These are phyloP conservation scores for Tupaia tana DNA, from an alignment of 2,113 vertebrate species.

Conservation along the genomic window DNA sequence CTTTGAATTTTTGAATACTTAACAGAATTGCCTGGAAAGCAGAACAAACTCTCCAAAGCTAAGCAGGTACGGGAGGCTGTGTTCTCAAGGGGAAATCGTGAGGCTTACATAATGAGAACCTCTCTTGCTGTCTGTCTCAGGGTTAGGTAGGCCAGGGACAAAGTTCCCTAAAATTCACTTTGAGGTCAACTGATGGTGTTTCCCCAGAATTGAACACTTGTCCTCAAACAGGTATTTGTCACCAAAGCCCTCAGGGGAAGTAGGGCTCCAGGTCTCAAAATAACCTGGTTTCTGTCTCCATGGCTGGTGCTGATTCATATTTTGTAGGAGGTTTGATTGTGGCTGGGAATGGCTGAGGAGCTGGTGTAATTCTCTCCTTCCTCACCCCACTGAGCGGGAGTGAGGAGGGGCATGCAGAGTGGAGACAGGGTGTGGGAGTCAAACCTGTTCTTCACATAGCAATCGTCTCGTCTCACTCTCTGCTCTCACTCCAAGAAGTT, in stretches of 20 bases:
- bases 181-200: background rate
- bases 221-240: constrained; percentile 13
- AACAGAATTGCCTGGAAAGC: background rate
- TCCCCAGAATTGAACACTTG: constrained; percentile 16
- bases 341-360: constrained; percentile 59
- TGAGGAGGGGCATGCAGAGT: constrained; percentile 44
- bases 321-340: constrained; percentile 70
- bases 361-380: constrained; percentile 64
- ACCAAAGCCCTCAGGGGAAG: constrained; percentile 1
- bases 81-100: background rate
- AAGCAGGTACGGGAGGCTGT: background rate
- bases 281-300: constrained; percentile 65
- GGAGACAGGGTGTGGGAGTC: constrained; percentile 80
- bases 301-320: constrained; percentile 71
- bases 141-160: background rate
- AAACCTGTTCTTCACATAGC: constrained; percentile 81
- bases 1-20: constrained; percentile 5
- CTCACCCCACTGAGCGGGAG: constrained; percentile 54
- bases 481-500: constrained; percentile 74
- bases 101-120: background rate
- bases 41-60: background rate
- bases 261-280: constrained; percentile 28
- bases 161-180: constrained; percentile 3
- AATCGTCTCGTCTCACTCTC: constrained; percentile 70
- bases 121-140: background rate